phyloP scores from a whole-genome alignment of 2,113 vertebrate species.

The Mungos mungo region DNA sequence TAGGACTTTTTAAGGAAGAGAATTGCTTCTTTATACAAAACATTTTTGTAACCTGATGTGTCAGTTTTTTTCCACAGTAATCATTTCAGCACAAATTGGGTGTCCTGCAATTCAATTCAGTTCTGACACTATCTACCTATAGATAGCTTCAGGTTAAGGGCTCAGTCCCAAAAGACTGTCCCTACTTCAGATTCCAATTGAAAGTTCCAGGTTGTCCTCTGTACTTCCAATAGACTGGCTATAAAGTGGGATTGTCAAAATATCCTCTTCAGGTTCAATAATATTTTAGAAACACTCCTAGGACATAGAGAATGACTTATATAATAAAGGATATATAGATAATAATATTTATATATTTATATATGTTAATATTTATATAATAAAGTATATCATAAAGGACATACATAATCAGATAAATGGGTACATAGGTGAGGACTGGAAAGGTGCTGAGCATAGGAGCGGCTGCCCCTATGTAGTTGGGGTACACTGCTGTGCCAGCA shows the following conservation, averaged over 20 bases:
- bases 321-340: no score
- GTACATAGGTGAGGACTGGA: background rate
- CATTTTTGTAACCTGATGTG: background rate
- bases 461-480: background rate
- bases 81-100: background rate
- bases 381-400: background rate
- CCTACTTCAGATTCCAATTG: background rate
- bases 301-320: background rate
- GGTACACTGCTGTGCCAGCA: fast-evolving
- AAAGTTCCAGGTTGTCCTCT: background rate
- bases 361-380: background rate
- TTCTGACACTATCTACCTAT: background rate
- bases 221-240: background rate
- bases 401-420: background rate
- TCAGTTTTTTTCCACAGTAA: background rate
- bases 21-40: background rate
- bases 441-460: background rate
- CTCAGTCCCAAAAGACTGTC: background rate
- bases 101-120: background rate
- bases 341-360: no score
- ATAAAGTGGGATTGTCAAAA: background rate
- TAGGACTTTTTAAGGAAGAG: background rate
- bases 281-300: background rate
- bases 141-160: background rate
- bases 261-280: background rate